Evolutionary conservation across 37 sponge, comb jelly and placozoan genomes (phyloP).

Genomic region (Spongia lamella): DNA sequence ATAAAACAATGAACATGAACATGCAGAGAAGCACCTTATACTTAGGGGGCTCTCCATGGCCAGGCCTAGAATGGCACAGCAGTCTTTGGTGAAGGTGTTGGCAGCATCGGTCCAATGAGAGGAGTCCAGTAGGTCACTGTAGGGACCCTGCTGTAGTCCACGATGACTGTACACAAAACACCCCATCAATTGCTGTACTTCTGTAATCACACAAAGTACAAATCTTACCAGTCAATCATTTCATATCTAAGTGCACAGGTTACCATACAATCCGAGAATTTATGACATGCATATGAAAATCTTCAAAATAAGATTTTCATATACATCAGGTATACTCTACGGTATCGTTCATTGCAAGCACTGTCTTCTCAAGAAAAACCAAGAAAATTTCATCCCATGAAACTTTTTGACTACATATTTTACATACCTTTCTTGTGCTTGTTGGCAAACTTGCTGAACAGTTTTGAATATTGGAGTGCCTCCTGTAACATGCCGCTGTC

Average conservation of each 20-base stretch:
- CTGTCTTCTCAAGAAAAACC: too few relatives aligned
- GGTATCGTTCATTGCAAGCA: too few relatives aligned
- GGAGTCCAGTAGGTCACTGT: conserved; percentile 74
- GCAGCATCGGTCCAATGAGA: conserved; percentile 81
- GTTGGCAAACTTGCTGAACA: conserved; percentile 47
- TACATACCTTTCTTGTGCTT: conserved; percentile 56
- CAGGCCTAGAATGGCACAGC: conserved; percentile 78
- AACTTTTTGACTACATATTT: not conserved
- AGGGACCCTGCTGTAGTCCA: conserved; percentile 70
- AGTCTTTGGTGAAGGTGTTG: conserved; percentile 78
- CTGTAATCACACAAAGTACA: conserved; percentile 20
- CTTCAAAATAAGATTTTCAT: not conserved
- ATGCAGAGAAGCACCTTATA: conserved; percentile 42
- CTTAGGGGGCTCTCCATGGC: conserved; percentile 77
- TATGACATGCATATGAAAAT: too few relatives aligned
- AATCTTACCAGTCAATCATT: too few relatives aligned
- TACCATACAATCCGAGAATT: too few relatives aligned
- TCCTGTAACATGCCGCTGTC: conserved; percentile 17
- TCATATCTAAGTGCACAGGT: too few relatives aligned
- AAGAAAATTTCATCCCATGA: not conserved
- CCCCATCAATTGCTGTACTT: conserved; percentile 82
- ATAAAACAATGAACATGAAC: not conserved
- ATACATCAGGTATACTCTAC: too few relatives aligned
- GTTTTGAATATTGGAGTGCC: conserved; percentile 73
- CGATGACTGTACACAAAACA: conserved; percentile 62